These are phyloP conservation scores for Brachyptera risi DNA, from an alignment of 2,888 invertebrate species.

Conservation along the genomic window DNA sequence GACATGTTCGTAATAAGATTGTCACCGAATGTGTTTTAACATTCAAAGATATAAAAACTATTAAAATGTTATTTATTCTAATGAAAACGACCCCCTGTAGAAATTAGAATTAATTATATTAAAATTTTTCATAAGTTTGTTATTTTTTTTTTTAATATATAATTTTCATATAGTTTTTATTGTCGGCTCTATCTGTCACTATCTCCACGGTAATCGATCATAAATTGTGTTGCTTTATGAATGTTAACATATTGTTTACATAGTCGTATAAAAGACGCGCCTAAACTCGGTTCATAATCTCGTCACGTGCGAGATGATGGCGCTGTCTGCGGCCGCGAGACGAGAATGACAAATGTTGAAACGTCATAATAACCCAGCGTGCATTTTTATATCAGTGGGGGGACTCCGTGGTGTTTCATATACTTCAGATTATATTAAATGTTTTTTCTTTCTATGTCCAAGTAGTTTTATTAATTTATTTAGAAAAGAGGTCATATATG, in stretches of 20 bases:
- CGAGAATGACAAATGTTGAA: constrained; percentile 13
- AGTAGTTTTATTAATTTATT: neutral
- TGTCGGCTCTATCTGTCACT: neutral
- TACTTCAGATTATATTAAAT: neutral
- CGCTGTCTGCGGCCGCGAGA: constrained; percentile 4
- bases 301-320: neutral
- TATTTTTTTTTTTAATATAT: neutral
- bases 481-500: no score
- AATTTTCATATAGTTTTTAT: no score
- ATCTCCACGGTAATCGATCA: constrained; percentile 5
- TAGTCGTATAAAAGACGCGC: neutral
- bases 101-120: constrained; percentile 2
- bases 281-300: neutral
- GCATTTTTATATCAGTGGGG: neutral
- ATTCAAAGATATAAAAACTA: neutral
- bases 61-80: neutral
- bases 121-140: neutral
- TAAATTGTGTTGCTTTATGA: constrained; percentile 7
- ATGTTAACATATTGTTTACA: constrained; percentile 12
- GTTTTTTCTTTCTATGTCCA: neutral
- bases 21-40: neutral
- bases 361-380: constrained; percentile 1
- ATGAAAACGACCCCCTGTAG: constrained; percentile 6
- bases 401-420: neutral
- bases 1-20: neutral